These are phyloP conservation scores for Lasius platythorax DNA, from an alignment of 2,888 invertebrate species.

Conservation along the genomic window DNA sequence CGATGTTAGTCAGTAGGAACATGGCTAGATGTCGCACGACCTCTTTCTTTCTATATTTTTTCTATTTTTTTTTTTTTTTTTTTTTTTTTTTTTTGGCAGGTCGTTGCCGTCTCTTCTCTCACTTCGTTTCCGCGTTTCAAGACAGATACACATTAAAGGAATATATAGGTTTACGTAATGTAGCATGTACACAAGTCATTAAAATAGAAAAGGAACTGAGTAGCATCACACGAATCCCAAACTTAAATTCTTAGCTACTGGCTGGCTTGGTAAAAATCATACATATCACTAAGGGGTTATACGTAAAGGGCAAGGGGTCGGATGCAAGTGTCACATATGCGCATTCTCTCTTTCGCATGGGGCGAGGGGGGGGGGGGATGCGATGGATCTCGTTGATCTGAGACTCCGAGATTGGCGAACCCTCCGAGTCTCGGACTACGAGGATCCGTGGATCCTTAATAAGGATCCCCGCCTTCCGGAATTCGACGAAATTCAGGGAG, in stretches of 20 bases:
- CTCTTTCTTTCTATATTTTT: conserved; percentile 20
- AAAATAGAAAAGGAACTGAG: conserved; percentile 75
- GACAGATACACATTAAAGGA: conserved; percentile 82
- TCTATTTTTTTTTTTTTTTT: not conserved
- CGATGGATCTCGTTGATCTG: not conserved
- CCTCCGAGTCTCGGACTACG: conserved; percentile 13
- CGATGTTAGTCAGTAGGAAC: conserved; percentile 76
- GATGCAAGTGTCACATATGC: conserved; percentile 74
- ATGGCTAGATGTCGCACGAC: conserved; percentile 62
- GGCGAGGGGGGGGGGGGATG: not conserved
- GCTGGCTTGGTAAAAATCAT: conserved; percentile 72
- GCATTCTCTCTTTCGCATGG: conserved; percentile 59
- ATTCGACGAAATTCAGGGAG: conserved; percentile 3
- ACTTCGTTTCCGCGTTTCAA: conserved; percentile 53
- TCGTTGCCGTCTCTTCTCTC: conserved; percentile 28
- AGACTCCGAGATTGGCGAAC: not conserved
- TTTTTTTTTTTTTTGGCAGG: conserved; percentile 27
- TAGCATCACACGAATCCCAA: conserved; percentile 84
- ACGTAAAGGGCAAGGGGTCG: conserved; percentile 63
- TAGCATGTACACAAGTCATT: conserved; percentile 84
- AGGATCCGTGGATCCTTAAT: not conserved
- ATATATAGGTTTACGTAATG: conserved; percentile 53
- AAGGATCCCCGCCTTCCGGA: not conserved
- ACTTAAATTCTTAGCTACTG: conserved; percentile 81
- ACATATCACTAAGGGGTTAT: conserved; percentile 84